Conservation (phyloP, 2,888 invertebrate genomes). For the Itoplectis maculator region DNA sequence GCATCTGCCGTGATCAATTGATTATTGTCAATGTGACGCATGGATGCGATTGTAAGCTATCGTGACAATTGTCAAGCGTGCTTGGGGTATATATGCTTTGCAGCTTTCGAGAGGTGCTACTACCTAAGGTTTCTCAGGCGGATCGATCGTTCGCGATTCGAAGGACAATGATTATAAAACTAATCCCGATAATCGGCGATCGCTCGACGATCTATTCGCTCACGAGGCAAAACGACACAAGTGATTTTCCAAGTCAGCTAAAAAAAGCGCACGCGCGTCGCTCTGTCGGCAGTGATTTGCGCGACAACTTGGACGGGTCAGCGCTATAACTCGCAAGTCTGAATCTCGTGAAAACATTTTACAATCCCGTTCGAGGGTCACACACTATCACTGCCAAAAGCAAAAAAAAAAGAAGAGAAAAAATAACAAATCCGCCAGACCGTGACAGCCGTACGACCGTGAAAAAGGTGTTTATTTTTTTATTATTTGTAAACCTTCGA, state of each 20-base stretch:
- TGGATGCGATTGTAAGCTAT: constrained; percentile 21
- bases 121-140: constrained; percentile 57
- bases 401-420: not conserved
- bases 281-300: constrained; percentile 33
- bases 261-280: constrained; percentile 18
- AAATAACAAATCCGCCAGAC: constrained; percentile 23
- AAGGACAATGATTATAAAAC: constrained; percentile 16
- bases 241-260: constrained; percentile 34
- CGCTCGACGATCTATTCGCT: constrained; percentile 55
- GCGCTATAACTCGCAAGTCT: not conserved
- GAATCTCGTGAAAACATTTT: constrained; percentile 23
- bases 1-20: constrained; percentile 27
- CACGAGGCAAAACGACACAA: constrained; percentile 8
- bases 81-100: constrained; percentile 76
- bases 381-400: constrained; percentile 40
- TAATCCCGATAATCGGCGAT: constrained; percentile 27
- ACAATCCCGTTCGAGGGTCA: constrained; percentile 38
- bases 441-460: constrained; percentile 70
- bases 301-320: constrained; percentile 32
- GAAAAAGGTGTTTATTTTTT: constrained; percentile 65
- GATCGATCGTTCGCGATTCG: constrained; percentile 36
- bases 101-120: constrained; percentile 75
- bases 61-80: constrained; percentile 73
- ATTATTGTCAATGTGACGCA: constrained; percentile 45
- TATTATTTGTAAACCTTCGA: constrained; percentile 73